Evolutionary conservation across 2,113 vertebrate genomes (phyloP).

Genomic region (Ammodytes dubius): DNA sequence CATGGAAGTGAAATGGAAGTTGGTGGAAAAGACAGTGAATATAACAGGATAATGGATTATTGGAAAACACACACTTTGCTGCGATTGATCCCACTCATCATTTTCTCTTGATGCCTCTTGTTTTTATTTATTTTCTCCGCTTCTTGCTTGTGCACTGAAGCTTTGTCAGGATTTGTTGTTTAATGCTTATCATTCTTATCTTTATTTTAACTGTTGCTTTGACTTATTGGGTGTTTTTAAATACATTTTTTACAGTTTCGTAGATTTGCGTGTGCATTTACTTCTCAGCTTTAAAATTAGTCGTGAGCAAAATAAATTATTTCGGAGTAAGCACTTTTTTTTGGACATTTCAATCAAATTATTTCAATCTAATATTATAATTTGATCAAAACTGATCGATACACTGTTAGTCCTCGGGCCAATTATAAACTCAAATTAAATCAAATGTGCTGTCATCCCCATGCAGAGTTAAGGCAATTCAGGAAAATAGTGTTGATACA

Average conservation of each 20-base stretch:
- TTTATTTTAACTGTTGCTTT: not conserved
- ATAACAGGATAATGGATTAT: constrained; percentile 66
- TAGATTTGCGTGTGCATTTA: not conserved
- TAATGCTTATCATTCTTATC: constrained; percentile 19
- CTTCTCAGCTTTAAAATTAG: not conserved
- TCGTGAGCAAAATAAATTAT: constrained; percentile 1
- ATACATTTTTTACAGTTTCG: constrained; percentile 5
- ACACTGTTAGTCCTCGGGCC: not conserved
- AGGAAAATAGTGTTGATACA: not conserved
- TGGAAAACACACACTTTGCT: constrained; percentile 33
- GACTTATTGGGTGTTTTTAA: not conserved
- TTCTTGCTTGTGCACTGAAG: not conserved
- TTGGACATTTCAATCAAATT: not conserved
- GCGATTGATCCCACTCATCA: constrained; percentile 33
- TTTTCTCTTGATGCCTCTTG: constrained; percentile 18
- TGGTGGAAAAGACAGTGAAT: constrained; percentile 69
- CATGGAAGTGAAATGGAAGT: constrained; percentile 61
- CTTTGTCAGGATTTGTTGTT: constrained; percentile 17
- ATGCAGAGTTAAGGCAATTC: not conserved
- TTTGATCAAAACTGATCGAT: constrained; percentile 8
- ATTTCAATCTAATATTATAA: constrained; percentile 4
- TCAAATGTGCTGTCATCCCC: not conserved
- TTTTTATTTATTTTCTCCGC: constrained; percentile 2
- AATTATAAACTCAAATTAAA: constrained; percentile 17
- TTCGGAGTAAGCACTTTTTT: not conserved